These are phyloP conservation scores for Luffia ferchaultella DNA, from an alignment of 2,888 invertebrate species.

Conservation along the genomic window DNA sequence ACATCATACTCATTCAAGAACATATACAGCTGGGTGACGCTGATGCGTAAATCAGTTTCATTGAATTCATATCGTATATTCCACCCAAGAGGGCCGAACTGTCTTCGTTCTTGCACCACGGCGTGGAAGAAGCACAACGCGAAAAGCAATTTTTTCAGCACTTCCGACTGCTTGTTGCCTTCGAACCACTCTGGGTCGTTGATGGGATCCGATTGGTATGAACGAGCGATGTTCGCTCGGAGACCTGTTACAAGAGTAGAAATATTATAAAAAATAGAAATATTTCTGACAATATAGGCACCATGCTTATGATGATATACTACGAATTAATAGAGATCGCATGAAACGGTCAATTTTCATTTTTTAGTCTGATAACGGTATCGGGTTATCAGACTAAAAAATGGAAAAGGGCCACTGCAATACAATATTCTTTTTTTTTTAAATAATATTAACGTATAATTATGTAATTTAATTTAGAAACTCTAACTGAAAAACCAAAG, in stretches of 20 bases:
- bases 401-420: too few species aligned
- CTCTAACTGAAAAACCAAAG: too few species aligned
- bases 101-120: slow-evolving; percentile 86
- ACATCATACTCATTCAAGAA: slow-evolving; percentile 82
- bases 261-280: too few species aligned
- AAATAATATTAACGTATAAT: too few species aligned
- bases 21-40: slow-evolving; percentile 88
- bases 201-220: slow-evolving; percentile 87
- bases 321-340: too few species aligned
- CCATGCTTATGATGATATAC: too few species aligned
- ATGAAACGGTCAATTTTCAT: too few species aligned
- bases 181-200: slow-evolving; percentile 89
- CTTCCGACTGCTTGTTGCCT: slow-evolving; percentile 75
- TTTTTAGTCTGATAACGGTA: too few species aligned
- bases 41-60: slow-evolving; percentile 91
- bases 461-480: too few species aligned
- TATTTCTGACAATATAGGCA: too few species aligned
- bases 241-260: slow-evolving; percentile 44
- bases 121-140: slow-evolving; percentile 95
- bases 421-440: too few species aligned
- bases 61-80: slow-evolving; percentile 96
- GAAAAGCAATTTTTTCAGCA: slow-evolving; percentile 87
- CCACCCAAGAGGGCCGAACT: slow-evolving; percentile 95
- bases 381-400: too few species aligned
- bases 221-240: slow-evolving; percentile 84